Percentiles rank a stretch among this genome's conserved stretches.
These are phyloP conservation scores for Seira ritae DNA, from an alignment of 2,888 invertebrate genomes.

Conservation along the genomic window DNA sequence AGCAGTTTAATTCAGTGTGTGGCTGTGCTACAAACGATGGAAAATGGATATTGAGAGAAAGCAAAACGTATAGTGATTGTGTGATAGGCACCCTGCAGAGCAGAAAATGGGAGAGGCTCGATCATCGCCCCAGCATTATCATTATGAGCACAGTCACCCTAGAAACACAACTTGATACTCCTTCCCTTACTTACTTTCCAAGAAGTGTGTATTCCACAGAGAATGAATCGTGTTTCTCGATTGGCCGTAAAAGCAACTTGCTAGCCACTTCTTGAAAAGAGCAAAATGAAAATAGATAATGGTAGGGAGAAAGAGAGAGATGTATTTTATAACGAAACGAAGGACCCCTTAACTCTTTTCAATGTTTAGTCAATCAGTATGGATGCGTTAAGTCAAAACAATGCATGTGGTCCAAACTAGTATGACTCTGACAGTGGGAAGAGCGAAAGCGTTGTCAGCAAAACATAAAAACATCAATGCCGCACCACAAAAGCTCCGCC, in stretches of 20 bases:
- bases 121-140: conserved; percentile 34
- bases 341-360: too few relatives aligned
- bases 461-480: background rate
- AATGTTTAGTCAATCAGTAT: background rate
- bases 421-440: background rate
- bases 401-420: too few relatives aligned
- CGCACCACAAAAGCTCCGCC: background rate
- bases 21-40: background rate
- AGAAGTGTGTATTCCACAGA: background rate
- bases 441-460: background rate
- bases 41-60: background rate
- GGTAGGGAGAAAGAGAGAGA: too few relatives aligned
- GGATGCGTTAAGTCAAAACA: background rate
- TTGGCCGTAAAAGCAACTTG: background rate
- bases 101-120: conserved; percentile 60
- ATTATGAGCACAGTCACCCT: conserved; percentile 13
- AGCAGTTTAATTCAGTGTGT: background rate
- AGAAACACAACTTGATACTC: background rate
- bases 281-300: conserved; percentile 6
- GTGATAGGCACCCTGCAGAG: conserved; percentile 55
- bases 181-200: background rate
- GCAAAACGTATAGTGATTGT: conserved; percentile 37
- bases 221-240: conserved; percentile 11
- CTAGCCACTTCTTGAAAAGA: background rate
- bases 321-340: background rate